These are phyloP conservation scores for Atrichornis clamosus DNA, from an alignment of 2,113 vertebrate genomes.

Conservation along the genomic window DNA sequence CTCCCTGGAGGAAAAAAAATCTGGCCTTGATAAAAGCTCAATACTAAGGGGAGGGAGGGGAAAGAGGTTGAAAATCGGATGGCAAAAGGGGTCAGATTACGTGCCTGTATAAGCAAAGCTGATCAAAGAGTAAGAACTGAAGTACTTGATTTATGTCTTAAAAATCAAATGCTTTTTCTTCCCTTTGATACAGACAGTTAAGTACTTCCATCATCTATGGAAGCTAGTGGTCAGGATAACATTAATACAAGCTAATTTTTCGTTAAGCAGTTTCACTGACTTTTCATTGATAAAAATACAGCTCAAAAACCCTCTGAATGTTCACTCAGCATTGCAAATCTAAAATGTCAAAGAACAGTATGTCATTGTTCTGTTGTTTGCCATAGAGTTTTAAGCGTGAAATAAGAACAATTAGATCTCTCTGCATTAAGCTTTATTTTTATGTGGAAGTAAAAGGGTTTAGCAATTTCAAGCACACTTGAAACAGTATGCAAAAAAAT, in stretches of 20 bases:
- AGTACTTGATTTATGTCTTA: not conserved
- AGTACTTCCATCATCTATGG: not conserved
- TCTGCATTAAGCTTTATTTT: not conserved
- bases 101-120: not conserved
- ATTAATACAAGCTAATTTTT: constrained; percentile 35
- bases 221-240: constrained; percentile 13
- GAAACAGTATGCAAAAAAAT: not conserved
- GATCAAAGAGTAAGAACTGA: not conserved
- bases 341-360: constrained; percentile 37
- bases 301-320: constrained; percentile 33
- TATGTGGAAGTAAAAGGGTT: not conserved
- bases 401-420: constrained; percentile 15
- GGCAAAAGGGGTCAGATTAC: not conserved
- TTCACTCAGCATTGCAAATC: constrained; percentile 1
- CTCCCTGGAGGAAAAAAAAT: not conserved
- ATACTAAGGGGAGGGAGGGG: not conserved
- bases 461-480: not conserved
- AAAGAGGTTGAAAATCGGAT: not conserved
- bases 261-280: constrained; percentile 26
- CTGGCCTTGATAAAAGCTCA: constrained; percentile 21
- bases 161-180: constrained; percentile 4
- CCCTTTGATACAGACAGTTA: constrained; percentile 20
- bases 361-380: constrained; percentile 16
- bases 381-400: not conserved
- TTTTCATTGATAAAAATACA: constrained; percentile 25